Evolutionary conservation across 2,888 invertebrate species (phyloP).

Genomic region (Parascotia fuliginaria): DNA sequence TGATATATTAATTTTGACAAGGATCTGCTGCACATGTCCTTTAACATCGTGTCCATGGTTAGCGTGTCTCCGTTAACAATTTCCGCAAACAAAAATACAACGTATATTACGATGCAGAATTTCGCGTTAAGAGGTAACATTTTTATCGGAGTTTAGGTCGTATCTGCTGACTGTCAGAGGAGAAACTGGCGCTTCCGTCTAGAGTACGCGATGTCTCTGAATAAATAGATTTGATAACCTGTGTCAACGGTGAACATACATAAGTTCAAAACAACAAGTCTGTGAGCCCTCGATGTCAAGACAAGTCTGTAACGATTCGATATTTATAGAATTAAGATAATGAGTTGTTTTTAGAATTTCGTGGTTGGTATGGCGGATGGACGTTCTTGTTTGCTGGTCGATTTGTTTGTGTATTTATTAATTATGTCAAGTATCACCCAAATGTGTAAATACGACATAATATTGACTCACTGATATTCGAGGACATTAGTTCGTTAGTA

Average conservation of each 20-base stretch:
- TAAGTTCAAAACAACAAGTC: conserved; percentile 82
- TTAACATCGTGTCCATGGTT: conserved; percentile 56
- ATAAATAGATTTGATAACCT: conserved; percentile 81
- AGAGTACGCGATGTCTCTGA: conserved; percentile 61
- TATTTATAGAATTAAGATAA: conserved; percentile 78
- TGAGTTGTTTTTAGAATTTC: conserved; percentile 68
- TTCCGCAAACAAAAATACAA: conserved; percentile 54
- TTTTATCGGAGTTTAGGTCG: conserved; percentile 47
- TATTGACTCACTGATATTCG: conserved; percentile 10
- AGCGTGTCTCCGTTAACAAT: conserved; percentile 55
- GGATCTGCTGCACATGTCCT: conserved; percentile 61
- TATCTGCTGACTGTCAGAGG: conserved; percentile 51
- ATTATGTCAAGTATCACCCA: conserved; percentile 23
- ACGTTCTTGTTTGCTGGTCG: conserved; percentile 20
- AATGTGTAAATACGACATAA: conserved; percentile 19
- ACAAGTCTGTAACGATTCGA: conserved; percentile 65
- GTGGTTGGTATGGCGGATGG: conserved; percentile 49
- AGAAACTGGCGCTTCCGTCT: conserved; percentile 76
- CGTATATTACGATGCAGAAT: conserved; percentile 52
- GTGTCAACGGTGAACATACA: conserved; percentile 73
- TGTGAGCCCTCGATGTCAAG: conserved; percentile 63
- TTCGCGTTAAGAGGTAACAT: conserved; percentile 58
- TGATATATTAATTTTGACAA: conserved; percentile 58
- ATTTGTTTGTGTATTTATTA: conserved; percentile 31
- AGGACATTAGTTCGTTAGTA: conserved; percentile 10